Base-by-base conservation (phyloP, 2,888 invertebrate species). In the Ormyrus pomaceus region DNA sequence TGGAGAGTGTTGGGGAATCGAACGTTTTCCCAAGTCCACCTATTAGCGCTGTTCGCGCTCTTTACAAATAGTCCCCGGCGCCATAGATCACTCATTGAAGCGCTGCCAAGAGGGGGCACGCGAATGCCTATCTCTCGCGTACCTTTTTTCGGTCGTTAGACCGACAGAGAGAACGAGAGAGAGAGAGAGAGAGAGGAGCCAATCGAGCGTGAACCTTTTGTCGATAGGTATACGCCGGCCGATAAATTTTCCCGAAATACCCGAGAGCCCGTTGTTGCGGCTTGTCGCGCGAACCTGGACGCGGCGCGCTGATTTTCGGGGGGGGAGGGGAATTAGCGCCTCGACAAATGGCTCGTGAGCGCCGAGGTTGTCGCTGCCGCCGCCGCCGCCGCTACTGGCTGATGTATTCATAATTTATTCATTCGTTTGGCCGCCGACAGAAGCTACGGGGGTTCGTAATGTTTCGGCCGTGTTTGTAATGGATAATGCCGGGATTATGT, bases 201-300 rank as follows among this genome's bases (percentile, higher is more conserved):
- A 88, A 88, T 88, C 88, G 88, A 88, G 85, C 85, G 87, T 85
- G 81, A 87, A 84, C 82, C 85, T 85, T 86, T 86, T 87, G 87
- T 87, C 86, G 86, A 87, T 87, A 82, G 78, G 76, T 83, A 82
- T 82, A 80, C 71, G 78, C 74, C 19, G 19, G 19, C 83, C 84
- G 83, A 84, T 84, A 84, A 84, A 85, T 85, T 84, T 84, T 79
- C 82, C 82, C 81, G 80, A 83, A 84, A 84, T 83, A 83, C 79
- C 83, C 79, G 46, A 55, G 77, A 70, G 70, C 53, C 79, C 78
- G 80, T 81, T 83, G 83, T 82, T 84, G 84, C 84, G 81, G 77
- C 72, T 72, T 77, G 80, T 59, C 65, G 53, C 10, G 9, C n/a
- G 45, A 10, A 34, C 53, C 34, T 51, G 46, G 62, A 53, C 48